A percentile compares a stretch with the other conserved stretches of the same genome.
phyloP scores from a whole-genome alignment of 2,888 invertebrate species.

The Drosophila picticornis region DNA sequence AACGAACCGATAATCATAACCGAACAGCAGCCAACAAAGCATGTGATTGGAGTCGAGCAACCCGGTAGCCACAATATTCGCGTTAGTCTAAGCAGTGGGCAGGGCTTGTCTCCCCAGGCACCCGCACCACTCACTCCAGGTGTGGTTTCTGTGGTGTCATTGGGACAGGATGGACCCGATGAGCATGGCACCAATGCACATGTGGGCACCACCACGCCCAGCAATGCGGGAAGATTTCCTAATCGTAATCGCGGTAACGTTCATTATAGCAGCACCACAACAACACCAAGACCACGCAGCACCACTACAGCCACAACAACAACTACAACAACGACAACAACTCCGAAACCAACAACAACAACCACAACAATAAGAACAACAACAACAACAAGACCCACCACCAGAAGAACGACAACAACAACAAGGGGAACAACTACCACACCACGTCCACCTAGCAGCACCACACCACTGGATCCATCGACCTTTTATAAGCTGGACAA shows the following conservation, averaged over 20 bases:
- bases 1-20: slow-evolving; percentile 66
- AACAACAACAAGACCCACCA: slow-evolving; percentile 15
- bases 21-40: slow-evolving; percentile 59
- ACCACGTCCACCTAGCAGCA: slow-evolving; percentile 36
- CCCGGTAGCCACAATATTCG: slow-evolving; percentile 64
- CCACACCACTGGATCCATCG: slow-evolving; percentile 67
- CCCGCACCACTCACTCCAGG: slow-evolving; percentile 46
- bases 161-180: slow-evolving; percentile 55
- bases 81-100: slow-evolving; percentile 60
- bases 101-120: slow-evolving; percentile 44
- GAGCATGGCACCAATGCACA: slow-evolving; percentile 73
- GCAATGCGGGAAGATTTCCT: slow-evolving; percentile 53
- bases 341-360: slow-evolving; percentile 26
- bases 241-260: slow-evolving; percentile 66
- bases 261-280: slow-evolving; percentile 65
- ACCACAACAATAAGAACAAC: slow-evolving; percentile 46
- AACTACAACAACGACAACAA: slow-evolving; percentile 22
- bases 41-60: slow-evolving; percentile 61
- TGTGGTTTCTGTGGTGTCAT: slow-evolving; percentile 47
- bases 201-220: slow-evolving; percentile 57
- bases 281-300: slow-evolving; percentile 16
- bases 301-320: slow-evolving; percentile 17
- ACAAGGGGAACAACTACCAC: slow-evolving; percentile 41
- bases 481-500: slow-evolving; percentile 71
- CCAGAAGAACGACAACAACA: slow-evolving; percentile 24